Base-by-base conservation (phyloP, 2,113 vertebrate species). In the Fregetta grallaria region DNA sequence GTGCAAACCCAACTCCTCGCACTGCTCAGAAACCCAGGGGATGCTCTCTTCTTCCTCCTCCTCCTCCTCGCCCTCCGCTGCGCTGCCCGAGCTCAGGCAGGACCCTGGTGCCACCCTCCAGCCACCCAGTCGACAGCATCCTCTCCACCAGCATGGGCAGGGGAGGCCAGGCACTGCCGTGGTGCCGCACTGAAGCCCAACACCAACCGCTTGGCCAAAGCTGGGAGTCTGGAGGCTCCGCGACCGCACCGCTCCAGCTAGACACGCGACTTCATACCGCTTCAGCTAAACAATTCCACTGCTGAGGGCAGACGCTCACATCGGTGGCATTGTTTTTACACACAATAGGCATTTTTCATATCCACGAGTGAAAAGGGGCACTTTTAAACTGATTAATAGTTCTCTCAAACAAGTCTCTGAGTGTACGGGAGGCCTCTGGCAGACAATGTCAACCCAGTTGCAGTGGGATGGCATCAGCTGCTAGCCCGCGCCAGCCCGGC, bases 361-460 rank as follows among this genome's bases (percentile, higher is more conserved):
- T 15, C n/a, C 38, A 1, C 6, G 0, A 83, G 47, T 11, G 71
- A 29, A 77, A 88, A 4, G 2, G 44, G 81, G 49, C 70, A 79
- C 62, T 49, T 96, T 82, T 91, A 79, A 96, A 65, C 66, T 16
- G 19, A 94, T 95, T 68, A 65, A 78, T 15, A 49, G 29, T 0
- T 56, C 47, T 81, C 88, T 63, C 88, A 6, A 30, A 96, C 93
- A 92, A 91, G 72, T 32, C 79, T 17, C 86, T 0, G 40, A 82
- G 91, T 91, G 86, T 86, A 63, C 6, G 2, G 80, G 58, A 75
- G 86, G 88, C 56, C 74, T 68, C 89, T 1, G 49, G 79, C 79
- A 82, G 32, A 97, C 96, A 96, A 91, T 56, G 67, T 26, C 62
- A 38, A 45, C 91, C 67, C 91, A 91, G 96, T 34, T 80, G 16